These are phyloP conservation scores for Martes martes DNA, from an alignment of 2,113 vertebrate genomes.

Conservation along the genomic window DNA sequence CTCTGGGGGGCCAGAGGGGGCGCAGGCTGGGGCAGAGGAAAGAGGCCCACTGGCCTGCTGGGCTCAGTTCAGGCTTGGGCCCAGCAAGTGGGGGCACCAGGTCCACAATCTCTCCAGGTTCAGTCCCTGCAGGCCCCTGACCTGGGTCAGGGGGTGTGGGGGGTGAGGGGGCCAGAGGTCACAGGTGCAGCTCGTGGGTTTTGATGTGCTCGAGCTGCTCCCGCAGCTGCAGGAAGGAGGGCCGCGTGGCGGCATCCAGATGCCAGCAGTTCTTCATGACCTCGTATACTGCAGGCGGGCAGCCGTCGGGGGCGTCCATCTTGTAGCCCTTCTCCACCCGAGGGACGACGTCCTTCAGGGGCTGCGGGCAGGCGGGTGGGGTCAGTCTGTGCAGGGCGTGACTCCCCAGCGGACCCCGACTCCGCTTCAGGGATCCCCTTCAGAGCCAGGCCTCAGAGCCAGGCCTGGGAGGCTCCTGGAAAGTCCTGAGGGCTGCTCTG, in stretches of 20 bases:
- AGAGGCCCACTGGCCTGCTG: constrained; percentile 29
- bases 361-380: constrained; percentile 71
- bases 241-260: constrained; percentile 88
- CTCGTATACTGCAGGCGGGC: constrained; percentile 91
- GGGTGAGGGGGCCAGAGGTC: constrained; percentile 65
- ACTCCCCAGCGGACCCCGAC: accelerated
- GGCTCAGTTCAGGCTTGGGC: constrained; percentile 52
- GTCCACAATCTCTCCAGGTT: neutral
- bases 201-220: constrained; percentile 93
- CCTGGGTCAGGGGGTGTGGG: neutral
- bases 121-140: neutral
- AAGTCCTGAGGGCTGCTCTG: neutral
- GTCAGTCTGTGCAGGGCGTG: accelerated
- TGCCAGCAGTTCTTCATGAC: constrained; percentile 98
- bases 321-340: constrained; percentile 97
- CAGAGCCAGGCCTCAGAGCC: neutral
- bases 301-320: constrained; percentile 96
- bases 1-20: neutral
- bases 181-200: constrained; percentile 93
- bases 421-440: neutral
- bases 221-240: constrained; percentile 91
- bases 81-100: neutral
- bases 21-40: constrained; percentile 60
- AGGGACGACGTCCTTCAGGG: constrained; percentile 95
- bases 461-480: neutral